phyloP scores from a whole-genome alignment of 2,797 vertebrate species.

The Brachymystax lenok region DNA sequence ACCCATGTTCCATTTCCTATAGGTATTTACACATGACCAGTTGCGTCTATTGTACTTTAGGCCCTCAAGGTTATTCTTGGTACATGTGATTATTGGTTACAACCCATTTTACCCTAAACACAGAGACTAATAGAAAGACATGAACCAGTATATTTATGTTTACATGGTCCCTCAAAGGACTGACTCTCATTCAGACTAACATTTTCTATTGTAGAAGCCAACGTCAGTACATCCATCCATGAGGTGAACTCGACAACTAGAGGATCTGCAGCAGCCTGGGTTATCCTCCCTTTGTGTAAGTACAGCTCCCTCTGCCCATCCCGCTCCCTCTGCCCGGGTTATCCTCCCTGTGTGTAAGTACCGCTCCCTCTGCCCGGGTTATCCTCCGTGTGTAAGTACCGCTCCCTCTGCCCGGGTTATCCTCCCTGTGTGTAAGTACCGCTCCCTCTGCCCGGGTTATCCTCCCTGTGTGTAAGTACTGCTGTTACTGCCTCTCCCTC shows the following conservation, averaged over 20 bases:
- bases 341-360: conserved; percentile 45
- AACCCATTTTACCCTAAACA: background rate
- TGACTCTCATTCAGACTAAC: background rate
- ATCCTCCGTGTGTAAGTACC: conserved; percentile 53
- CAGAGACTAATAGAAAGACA: background rate
- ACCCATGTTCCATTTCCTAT: background rate
- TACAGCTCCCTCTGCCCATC: background rate
- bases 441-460: background rate
- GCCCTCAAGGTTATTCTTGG: background rate
- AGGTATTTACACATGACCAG: background rate
- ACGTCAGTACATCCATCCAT: conserved; percentile 78
- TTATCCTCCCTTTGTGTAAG: conserved; percentile 69
- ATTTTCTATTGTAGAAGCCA: conserved; percentile 74
- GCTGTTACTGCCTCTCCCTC: background rate
- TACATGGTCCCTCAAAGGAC: background rate
- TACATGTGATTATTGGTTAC: background rate
- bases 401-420: conserved; percentile 94
- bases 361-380: too few species aligned
- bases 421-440: conserved; percentile 52
- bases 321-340: background rate
- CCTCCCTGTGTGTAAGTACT: conserved; percentile 48
- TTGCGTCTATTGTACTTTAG: background rate
- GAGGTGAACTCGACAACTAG: conserved; percentile 78
- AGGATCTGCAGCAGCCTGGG: conserved; percentile 90
- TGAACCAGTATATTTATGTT: background rate